Evolutionary conservation across 64 coral and sea anemone species (phyloP), one percentile per base, ranked within the genome.

Genomic region (Montipora efflorescens): DNA sequence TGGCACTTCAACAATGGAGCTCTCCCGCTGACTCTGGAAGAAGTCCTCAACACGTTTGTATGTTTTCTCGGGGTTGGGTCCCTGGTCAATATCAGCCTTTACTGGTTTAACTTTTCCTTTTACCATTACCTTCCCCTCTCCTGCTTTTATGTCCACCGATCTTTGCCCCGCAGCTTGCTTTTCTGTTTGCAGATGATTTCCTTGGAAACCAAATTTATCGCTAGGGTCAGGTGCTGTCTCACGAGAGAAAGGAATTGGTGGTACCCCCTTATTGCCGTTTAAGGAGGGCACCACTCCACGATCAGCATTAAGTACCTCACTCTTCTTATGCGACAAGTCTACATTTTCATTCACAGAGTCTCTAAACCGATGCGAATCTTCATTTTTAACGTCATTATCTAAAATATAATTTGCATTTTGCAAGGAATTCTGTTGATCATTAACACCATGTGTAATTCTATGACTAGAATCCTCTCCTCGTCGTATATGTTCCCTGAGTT

Each of bases 41-140:
- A 98, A 98, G 44, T 98, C 96, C 91, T 98, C 94, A 7, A 98
- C 92, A 83, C 91, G 86, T 84, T 98, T 87, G 64, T 94, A 98
- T 51, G 94, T 98, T 83, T 89, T 91, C 88, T 91, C 90, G 5
- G 96, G 89, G 52, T 78, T 95, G 9, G 84, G 79, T 73, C 93
- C 96, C 84, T 95, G 89, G 25, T 92, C 84, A 13, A 98, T 91
- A 46, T 91, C 89, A 50, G 89, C 81, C 74, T 95, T 93, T 2
- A 93, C 79, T 67, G 94, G 88, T 15, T 98, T 90, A 2, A 98
- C 93, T 49, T 94, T 87, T 4, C 96, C 96, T 55, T 98, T 98
- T 2, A 98, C 91, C 93, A 98, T 94, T n/a, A 98, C 93, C 50
- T 93, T 93, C 14, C 83, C 83, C 14, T 88, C 86, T 21, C 18